A percentile compares a stretch with the other conserved stretches of the same genome.
phyloP scores from a whole-genome alignment of 2,888 invertebrate species.

The Hirudinaria manillensis region DNA sequence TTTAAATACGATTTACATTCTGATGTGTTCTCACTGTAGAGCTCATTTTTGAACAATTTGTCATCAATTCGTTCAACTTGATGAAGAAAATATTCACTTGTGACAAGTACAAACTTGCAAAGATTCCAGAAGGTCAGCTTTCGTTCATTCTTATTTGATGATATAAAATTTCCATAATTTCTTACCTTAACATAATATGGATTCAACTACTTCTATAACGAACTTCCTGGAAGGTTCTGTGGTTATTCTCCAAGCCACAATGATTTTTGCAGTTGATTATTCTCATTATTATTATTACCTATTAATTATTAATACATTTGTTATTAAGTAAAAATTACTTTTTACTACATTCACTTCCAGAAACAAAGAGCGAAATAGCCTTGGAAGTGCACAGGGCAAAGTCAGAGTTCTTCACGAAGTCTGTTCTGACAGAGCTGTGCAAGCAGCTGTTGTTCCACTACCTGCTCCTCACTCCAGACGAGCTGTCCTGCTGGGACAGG shows the following conservation, averaged over 20 bases:
- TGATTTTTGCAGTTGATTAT: no score
- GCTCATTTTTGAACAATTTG: conserved; percentile 74
- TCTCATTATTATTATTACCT: no score
- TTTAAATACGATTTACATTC: neutral
- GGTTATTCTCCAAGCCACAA: no score
- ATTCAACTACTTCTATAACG: no score
- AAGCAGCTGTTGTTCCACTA: conserved; percentile 78
- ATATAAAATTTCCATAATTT: no score
- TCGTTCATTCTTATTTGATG: neutral
- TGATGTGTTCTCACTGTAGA: conserved; percentile 45
- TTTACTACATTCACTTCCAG: neutral
- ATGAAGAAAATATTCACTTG: conserved; percentile 76
- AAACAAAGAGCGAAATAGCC: conserved; percentile 36
- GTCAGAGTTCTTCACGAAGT: conserved; percentile 69
- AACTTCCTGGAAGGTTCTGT: no score
- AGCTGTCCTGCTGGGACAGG: conserved; percentile 78
- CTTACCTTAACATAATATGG: no score
- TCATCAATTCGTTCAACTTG: conserved; percentile 81
- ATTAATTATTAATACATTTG: no score
- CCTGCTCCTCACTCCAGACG: conserved; percentile 74
- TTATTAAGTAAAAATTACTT: no score
- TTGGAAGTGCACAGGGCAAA: conserved; percentile 68
- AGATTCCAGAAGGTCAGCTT: conserved; percentile 58
- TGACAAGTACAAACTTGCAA: conserved; percentile 67
- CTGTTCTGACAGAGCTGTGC: conserved; percentile 74